These are phyloP conservation scores for Saccostrea cuccullata DNA, from an alignment of 1,140 invertebrate species.

Conservation along the genomic window DNA sequence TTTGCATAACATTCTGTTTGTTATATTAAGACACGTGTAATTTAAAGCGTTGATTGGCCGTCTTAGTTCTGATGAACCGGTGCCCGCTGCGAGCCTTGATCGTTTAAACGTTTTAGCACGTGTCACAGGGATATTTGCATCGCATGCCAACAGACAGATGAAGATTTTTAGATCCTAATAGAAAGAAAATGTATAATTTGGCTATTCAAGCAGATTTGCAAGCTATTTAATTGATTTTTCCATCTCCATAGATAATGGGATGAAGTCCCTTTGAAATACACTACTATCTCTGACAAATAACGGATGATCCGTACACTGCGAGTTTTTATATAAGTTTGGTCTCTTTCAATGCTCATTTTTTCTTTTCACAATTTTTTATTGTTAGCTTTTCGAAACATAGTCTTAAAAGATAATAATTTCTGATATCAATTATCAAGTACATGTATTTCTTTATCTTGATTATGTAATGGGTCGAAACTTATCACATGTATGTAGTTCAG, in stretches of 20 bases:
- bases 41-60: conserved; percentile 27
- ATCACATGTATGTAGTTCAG: too few species aligned
- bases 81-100: conserved; percentile 15
- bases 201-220: conserved; percentile 35
- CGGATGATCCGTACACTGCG: background rate
- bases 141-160: conserved; percentile 28
- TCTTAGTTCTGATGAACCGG: conserved; percentile 15
- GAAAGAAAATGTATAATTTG: conserved; percentile 38
- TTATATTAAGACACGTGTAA: conserved; percentile 46
- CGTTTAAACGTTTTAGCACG: conserved; percentile 35
- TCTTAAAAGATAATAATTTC: too few species aligned
- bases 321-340: too few species aligned
- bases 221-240: conserved; percentile 36
- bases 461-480: too few species aligned
- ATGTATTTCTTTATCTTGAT: too few species aligned
- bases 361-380: too few species aligned
- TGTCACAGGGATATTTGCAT: conserved; percentile 30
- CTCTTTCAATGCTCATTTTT: too few species aligned
- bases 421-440: too few species aligned
- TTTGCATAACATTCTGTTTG: conserved; percentile 44
- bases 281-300: background rate
- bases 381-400: too few species aligned
- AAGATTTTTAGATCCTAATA: conserved; percentile 33
- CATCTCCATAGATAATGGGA: conserved; percentile 27
- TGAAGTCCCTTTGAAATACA: background rate